Evolutionary conservation across 2,888 invertebrate genomes (phyloP).

Genomic region (Caenorhabditis angaria): DNA sequence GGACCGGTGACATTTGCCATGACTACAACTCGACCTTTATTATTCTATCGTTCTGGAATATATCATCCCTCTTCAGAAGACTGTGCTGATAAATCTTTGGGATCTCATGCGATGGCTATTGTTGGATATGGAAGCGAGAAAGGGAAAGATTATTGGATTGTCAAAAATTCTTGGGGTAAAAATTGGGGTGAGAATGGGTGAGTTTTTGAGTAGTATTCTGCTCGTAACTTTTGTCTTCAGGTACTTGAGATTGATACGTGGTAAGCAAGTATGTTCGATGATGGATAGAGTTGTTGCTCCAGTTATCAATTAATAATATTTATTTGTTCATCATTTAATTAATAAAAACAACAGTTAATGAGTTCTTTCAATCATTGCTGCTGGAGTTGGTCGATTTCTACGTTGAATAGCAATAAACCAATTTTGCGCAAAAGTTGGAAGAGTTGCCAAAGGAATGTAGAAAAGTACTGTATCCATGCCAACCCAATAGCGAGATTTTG

Average conservation of each 20-base stretch:
- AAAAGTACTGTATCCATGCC: conserved; percentile 55
- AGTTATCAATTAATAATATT: conserved; percentile 30
- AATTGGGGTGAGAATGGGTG: neutral
- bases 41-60: conserved; percentile 58
- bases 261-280: conserved; percentile 58
- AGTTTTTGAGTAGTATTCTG: neutral
- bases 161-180: conserved; percentile 43
- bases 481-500: conserved; percentile 57
- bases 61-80: conserved; percentile 52
- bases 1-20: conserved; percentile 64
- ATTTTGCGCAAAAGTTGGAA: conserved; percentile 58
- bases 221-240: neutral
- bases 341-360: conserved; percentile 1
- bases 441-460: conserved; percentile 57
- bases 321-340: neutral
- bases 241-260: conserved; percentile 36
- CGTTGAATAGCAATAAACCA: conserved; percentile 49
- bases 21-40: conserved; percentile 59
- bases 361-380: conserved; percentile 21
- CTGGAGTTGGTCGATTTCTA: conserved; percentile 44
- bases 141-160: conserved; percentile 55
- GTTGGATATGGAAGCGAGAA: conserved; percentile 62
- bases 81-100: conserved; percentile 44
- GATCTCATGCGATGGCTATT: conserved; percentile 63
- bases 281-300: conserved; percentile 50